phyloP scores from a whole-genome alignment of 2,113 vertebrate genomes.

The Spheniscus mendiculus region DNA sequence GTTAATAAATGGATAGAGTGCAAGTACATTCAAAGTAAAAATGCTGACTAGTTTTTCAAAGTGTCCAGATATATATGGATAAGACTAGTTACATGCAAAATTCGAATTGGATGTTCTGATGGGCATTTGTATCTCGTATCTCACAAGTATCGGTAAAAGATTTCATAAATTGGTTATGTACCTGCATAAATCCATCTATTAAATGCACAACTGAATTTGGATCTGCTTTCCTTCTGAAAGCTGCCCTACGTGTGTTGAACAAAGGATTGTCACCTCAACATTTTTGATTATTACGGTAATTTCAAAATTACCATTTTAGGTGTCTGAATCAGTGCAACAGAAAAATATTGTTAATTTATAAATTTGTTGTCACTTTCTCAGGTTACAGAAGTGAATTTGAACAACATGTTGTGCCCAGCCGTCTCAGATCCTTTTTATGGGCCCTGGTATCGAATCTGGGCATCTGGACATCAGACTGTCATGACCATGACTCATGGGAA shows the following conservation, averaged over 20 bases:
- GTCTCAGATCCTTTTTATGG: conserved; percentile 98
- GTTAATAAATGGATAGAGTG: conserved; percentile 10
- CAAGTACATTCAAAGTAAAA: not conserved
- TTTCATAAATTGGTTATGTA: not conserved
- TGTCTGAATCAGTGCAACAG: not conserved
- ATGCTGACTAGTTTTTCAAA: not conserved
- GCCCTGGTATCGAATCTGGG: conserved; percentile 97
- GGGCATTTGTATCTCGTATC: not conserved
- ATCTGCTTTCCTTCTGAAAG: not conserved
- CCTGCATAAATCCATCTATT: conserved; percentile 17
- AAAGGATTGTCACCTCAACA: not conserved
- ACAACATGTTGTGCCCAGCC: conserved; percentile 99
- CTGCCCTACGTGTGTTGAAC: not conserved
- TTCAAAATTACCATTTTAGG: not conserved
- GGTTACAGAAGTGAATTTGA: conserved; percentile 97
- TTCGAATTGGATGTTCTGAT: not conserved
- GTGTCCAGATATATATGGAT: not conserved
- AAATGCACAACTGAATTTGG: not conserved
- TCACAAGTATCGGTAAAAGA: not conserved
- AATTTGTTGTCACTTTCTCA: conserved; percentile 55
- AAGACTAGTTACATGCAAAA: not conserved
- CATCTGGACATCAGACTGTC: conserved; percentile 93
- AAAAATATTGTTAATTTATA: not conserved
- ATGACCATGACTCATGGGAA: conserved; percentile 96
- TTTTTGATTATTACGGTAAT: not conserved